Percentiles rank a stretch among this genome's conserved stretches.
These are phyloP conservation scores for Empis stercorea DNA, from an alignment of 2,888 invertebrate genomes.

Conservation along the genomic window DNA sequence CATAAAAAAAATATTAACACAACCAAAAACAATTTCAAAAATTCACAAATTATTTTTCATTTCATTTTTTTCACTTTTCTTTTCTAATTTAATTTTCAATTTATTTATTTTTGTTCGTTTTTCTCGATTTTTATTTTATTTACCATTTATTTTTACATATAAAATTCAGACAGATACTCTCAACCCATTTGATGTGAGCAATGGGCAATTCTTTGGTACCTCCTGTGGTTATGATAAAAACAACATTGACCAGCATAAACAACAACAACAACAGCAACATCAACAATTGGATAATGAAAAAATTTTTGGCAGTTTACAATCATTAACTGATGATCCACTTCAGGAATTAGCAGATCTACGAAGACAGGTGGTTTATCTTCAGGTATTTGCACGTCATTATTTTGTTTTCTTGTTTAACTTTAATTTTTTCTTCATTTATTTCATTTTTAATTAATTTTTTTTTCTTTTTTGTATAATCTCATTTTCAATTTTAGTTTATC, in stretches of 20 bases:
- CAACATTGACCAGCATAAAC: neutral
- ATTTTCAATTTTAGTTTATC: too few relatives aligned
- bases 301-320: constrained; percentile 41
- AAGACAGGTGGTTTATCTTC: constrained; percentile 69
- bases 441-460: neutral
- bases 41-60: neutral
- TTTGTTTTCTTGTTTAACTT: constrained; percentile 2
- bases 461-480: neutral
- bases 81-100: neutral
- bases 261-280: constrained; percentile 26
- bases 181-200: constrained; percentile 70
- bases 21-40: neutral
- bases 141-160: constrained; percentile 24
- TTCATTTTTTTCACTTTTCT: constrained; percentile 1
- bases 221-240: constrained; percentile 43
- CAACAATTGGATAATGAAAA: constrained; percentile 20
- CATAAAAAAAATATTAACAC: too few relatives aligned
- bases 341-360: constrained; percentile 67
- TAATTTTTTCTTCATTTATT: neutral
- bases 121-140: constrained; percentile 19
- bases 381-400: constrained; percentile 43
- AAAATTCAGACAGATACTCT: constrained; percentile 64
- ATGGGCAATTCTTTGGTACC: constrained; percentile 48
- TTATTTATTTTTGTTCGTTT: neutral
- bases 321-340: constrained; percentile 42